phyloP scores from a whole-genome alignment of 2,888 invertebrate species.

The Drosophila austrosaltans region DNA sequence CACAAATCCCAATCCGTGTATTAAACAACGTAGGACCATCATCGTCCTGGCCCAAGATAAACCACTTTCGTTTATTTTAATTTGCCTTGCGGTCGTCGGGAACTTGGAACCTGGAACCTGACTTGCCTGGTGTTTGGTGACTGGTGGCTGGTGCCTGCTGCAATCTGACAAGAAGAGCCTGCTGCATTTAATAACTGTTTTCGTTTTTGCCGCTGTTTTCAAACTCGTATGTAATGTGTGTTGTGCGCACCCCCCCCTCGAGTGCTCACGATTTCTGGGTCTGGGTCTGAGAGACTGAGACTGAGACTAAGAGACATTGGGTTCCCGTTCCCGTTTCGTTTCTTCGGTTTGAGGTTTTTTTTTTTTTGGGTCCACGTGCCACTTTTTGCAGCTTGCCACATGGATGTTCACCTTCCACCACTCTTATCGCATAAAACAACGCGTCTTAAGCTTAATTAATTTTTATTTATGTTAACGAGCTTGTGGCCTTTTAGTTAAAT shows the following conservation, averaged over 20 bases:
- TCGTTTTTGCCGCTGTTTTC: constrained; percentile 61
- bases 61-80: constrained; percentile 79
- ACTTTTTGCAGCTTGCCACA: constrained; percentile 74
- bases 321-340: constrained; percentile 29
- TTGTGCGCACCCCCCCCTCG: background rate
- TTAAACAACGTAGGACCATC: constrained; percentile 34
- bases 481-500: constrained; percentile 52
- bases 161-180: constrained; percentile 69
- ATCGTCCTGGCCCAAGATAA: constrained; percentile 61
- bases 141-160: constrained; percentile 56
- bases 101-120: constrained; percentile 7
- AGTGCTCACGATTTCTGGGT: constrained; percentile 26
- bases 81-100: constrained; percentile 66
- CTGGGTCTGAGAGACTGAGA: constrained; percentile 6
- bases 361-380: constrained; percentile 64
- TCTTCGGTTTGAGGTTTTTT: background rate
- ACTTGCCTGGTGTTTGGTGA: constrained; percentile 4
- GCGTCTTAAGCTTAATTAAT: constrained; percentile 68
- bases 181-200: constrained; percentile 79
- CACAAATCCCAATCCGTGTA: constrained; percentile 52
- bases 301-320: constrained; percentile 23
- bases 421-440: constrained; percentile 63
- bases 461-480: constrained; percentile 72
- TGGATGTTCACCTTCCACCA: constrained; percentile 41
- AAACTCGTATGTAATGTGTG: constrained; percentile 45